Percentiles rank a stretch among this genome's conserved stretches.
These are phyloP conservation scores for Lepus americanus DNA, from an alignment of 2,113 vertebrate species.

Conservation along the genomic window DNA sequence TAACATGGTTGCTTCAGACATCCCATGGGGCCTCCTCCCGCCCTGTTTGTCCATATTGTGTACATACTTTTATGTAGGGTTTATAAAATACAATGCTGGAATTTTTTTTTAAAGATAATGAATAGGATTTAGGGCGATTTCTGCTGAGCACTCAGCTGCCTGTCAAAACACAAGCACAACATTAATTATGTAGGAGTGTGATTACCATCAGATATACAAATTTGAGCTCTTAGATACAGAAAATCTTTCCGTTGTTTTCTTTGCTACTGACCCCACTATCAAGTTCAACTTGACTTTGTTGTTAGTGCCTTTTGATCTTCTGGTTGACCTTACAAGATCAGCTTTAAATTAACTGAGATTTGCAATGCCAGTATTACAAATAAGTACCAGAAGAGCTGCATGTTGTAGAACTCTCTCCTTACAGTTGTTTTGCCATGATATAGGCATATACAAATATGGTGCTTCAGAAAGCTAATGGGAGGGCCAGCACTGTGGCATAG, in stretches of 20 bases:
- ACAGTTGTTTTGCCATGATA: background rate
- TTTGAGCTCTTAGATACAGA: conserved; percentile 36
- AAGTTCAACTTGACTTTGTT: conserved; percentile 63
- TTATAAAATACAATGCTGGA: conserved; percentile 40
- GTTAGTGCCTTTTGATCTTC: conserved; percentile 65
- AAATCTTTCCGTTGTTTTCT: conserved; percentile 59
- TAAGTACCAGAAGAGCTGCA: background rate
- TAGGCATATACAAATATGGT: background rate
- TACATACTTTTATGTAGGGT: background rate
- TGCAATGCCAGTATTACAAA: conserved; percentile 28
- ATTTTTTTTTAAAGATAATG: conserved; percentile 2
- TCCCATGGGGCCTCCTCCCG: background rate
- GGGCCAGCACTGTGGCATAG: too few relatives aligned
- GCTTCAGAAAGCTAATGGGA: too few relatives aligned
- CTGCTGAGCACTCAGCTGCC: conserved; percentile 37
- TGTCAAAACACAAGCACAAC: conserved; percentile 60
- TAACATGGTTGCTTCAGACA: background rate
- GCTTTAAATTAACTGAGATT: conserved; percentile 32
- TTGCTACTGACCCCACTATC: conserved; percentile 60
- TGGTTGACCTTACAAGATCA: conserved; percentile 62
- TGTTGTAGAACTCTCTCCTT: background rate
- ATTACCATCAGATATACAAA: conserved; percentile 53
- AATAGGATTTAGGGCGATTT: conserved; percentile 53
- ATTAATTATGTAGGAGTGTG: conserved; percentile 41
- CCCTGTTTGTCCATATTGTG: background rate